Conservation (phyloP, 2,888 invertebrate genomes). For the Cheilosia grossa region DNA sequence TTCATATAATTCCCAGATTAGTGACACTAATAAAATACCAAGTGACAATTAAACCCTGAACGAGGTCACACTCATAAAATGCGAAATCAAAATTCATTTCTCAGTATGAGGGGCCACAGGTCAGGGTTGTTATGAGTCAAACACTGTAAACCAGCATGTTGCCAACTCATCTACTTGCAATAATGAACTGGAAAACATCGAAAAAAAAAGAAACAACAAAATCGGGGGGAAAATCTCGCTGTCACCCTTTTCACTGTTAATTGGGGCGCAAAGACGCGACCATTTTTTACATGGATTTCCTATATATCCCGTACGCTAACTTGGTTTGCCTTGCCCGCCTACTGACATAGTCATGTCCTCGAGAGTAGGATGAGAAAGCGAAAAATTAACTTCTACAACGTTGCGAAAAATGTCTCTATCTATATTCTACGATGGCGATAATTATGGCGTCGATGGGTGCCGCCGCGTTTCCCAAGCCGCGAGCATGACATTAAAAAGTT, state of each 20-base stretch:
- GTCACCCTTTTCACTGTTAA: conserved; percentile 57
- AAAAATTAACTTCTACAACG: conserved; percentile 61
- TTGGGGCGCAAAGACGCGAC: conserved; percentile 69
- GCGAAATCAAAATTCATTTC: conserved; percentile 40
- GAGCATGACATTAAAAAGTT: conserved; percentile 69
- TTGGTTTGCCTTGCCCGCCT: conserved; percentile 38
- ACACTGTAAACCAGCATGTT: conserved; percentile 50
- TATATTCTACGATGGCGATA: conserved; percentile 40
- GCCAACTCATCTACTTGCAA: conserved; percentile 49
- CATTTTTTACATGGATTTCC: conserved; percentile 48
- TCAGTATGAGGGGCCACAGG: conserved; percentile 45
- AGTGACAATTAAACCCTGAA: conserved; percentile 58
- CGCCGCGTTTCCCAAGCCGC: conserved; percentile 62
- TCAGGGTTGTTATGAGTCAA: conserved; percentile 62
- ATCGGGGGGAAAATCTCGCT: not conserved
- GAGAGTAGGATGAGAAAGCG: conserved; percentile 24
- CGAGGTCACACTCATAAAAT: conserved; percentile 34
- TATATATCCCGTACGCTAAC: conserved; percentile 27
- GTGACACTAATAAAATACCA: conserved; percentile 39
- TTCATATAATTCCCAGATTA: conserved; percentile 34
- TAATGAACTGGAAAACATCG: conserved; percentile 57
- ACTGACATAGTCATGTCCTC: conserved; percentile 52
- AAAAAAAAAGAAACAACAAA: conserved; percentile 15
- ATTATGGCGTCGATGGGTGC: conserved; percentile 67
- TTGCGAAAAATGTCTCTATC: conserved; percentile 30